phyloP scores from a whole-genome alignment of 2,113 vertebrate genomes.

The Paradoxurus hermaphroditus region DNA sequence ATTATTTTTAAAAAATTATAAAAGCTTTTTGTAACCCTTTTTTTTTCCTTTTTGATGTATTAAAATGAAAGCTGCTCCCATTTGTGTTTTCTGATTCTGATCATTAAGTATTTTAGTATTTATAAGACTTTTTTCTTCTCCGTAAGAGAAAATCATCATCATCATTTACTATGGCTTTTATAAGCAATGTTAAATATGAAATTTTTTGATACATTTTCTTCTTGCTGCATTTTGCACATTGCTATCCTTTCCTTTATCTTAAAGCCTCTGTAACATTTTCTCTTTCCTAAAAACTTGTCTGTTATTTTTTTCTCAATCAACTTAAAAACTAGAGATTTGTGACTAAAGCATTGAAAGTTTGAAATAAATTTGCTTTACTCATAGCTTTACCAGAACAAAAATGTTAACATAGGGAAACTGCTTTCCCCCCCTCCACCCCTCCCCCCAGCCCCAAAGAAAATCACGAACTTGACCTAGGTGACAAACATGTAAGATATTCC shows the following conservation, averaged over 20 bases:
- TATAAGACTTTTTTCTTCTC: background rate
- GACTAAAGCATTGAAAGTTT: background rate
- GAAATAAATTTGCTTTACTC: background rate
- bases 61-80: background rate
- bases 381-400: background rate
- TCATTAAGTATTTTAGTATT: background rate
- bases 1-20: background rate
- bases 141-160: background rate
- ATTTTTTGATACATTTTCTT: background rate
- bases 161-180: background rate
- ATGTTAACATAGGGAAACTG: background rate
- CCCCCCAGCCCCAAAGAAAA: background rate
- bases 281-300: background rate
- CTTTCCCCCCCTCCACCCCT: background rate
- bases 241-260: background rate
- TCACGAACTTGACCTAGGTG: background rate
- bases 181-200: background rate
- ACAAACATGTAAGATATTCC: background rate
- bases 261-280: background rate
- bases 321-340: background rate
- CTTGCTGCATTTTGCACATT: background rate
- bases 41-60: background rate
- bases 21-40: background rate
- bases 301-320: background rate
- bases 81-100: slow-evolving; percentile 13